A percentile compares a stretch with the other conserved stretches of the same genome.
Evolutionary conservation across 1,140 invertebrate genomes (phyloP).

Genomic region (Diuraphis noxia): DNA sequence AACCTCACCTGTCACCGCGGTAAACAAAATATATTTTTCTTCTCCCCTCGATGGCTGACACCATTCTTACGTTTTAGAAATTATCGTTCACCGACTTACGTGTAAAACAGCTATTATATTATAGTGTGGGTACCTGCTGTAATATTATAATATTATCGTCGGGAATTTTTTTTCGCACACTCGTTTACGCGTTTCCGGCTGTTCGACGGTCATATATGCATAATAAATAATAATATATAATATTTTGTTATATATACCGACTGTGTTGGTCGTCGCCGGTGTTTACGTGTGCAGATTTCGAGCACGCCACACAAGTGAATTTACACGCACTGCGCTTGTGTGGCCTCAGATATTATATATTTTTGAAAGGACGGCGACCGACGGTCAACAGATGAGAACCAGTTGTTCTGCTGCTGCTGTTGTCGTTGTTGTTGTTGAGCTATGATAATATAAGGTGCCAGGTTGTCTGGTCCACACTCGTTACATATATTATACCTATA

Average conservation of each 20-base stretch:
- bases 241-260: background rate
- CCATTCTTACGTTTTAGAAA: too few relatives aligned
- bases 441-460: background rate
- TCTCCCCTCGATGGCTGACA: too few relatives aligned
- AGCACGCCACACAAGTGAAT: background rate
- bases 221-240: background rate
- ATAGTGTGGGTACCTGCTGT: background rate
- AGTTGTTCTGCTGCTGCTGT: background rate
- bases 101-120: too few relatives aligned
- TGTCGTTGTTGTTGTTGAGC: background rate
- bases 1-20: background rate
- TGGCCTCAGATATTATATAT: constrained; percentile 2
- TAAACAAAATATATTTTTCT: too few relatives aligned
- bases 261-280: background rate
- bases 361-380: background rate
- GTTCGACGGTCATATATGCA: background rate
- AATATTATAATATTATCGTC: background rate
- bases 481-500: background rate
- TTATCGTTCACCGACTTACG: too few relatives aligned
- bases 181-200: background rate
- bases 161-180: background rate
- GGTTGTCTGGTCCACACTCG: constrained; percentile 2
- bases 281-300: background rate
- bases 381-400: background rate
- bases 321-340: background rate